Evolutionary conservation across 2,797 vertebrate species (phyloP), one percentile per base, ranked within the genome.

Genomic region (Odontamblyopus lacepedii): DNA sequence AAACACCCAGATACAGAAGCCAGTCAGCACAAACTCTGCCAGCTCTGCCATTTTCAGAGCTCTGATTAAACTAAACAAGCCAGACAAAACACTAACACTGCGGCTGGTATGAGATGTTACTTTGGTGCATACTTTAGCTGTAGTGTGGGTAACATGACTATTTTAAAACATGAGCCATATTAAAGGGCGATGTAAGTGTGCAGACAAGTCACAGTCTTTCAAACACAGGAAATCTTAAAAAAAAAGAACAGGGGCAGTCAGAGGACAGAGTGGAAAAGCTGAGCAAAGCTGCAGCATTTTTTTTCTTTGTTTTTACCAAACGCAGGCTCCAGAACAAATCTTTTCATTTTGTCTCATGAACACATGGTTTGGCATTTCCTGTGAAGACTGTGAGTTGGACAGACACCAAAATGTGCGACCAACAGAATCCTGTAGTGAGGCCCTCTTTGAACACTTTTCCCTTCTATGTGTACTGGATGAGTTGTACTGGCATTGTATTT

Each of bases 301-400:
- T 73, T 63, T 78, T 79, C 78, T 85, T 83, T 71, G 1, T 56
- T 62, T 50, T 73, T 71, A 84, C 70, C 80, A 61, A 73, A 79
- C 55, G 72, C 71, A 73, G 51, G 65, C 9, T n/a, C 2, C 44
- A 64, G 53, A 9, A 80, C 67, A 48, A 77, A 75, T 75, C 50
- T 65, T 61, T 64, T 63, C 15, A 60, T 32, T 61, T 64, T 63
- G 65, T 66, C 74, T 76, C 63, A 12, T 78, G 71, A 73, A 72
- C 70, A 81, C 77, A 87, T 69, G 51, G 78, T 76, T 77, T 88
- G 84, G 83, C 82, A 89, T 90, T 91, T 90, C 87, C 87, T 91
- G 89, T 86, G 79, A 65, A 67, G 78, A 85, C 64, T 80, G 69
- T 71, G 74, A 87, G 78, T 76, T 75, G 80, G 78, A 81, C 87